Evolutionary conservation across 1,140 invertebrate genomes (phyloP).

Genomic region (Drosophila parabipectinata): DNA sequence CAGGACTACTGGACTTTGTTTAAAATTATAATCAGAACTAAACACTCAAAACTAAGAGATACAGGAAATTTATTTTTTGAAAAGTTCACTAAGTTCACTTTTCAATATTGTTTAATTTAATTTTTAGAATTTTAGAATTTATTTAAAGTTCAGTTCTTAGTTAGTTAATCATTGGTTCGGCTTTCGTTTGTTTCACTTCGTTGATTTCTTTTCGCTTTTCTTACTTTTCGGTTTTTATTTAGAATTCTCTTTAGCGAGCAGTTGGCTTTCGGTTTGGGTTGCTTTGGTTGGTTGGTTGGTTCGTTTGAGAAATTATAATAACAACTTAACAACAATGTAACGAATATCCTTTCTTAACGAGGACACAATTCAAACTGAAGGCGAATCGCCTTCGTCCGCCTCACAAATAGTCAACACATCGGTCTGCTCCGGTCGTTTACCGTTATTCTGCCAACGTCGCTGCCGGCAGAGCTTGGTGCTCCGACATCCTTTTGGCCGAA

Average conservation of each 20-base stretch:
- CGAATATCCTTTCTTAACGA: constrained; percentile 84
- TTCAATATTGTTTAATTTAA: constrained; percentile 3
- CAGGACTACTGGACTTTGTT: background rate
- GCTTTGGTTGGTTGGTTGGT: constrained; percentile 48
- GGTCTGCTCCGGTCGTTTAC: constrained; percentile 51
- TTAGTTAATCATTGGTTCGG: constrained; percentile 23
- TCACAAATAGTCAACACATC: constrained; percentile 83
- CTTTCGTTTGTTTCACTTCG: constrained; percentile 46
- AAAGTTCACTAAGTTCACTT: background rate
- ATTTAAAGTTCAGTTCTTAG: constrained; percentile 13
- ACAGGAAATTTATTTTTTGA: background rate
- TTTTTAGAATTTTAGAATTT: background rate
- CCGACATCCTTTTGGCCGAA: constrained; percentile 48
- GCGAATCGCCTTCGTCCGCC: constrained; percentile 76
- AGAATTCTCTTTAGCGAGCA: constrained; percentile 51
- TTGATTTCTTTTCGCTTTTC: constrained; percentile 36
- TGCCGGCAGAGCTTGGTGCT: constrained; percentile 23
- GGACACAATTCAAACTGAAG: constrained; percentile 84
- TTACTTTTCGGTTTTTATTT: constrained; percentile 51
- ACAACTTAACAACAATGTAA: constrained; percentile 84
- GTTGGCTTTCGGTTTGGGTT: constrained; percentile 54
- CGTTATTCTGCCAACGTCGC: constrained; percentile 74
- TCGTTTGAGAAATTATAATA: constrained; percentile 84
- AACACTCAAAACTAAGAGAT: constrained; percentile 11
- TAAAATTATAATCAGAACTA: constrained; percentile 18